Evolutionary conservation across 2,797 vertebrate genomes (phyloP).

Genomic region (Natrix natrix): DNA sequence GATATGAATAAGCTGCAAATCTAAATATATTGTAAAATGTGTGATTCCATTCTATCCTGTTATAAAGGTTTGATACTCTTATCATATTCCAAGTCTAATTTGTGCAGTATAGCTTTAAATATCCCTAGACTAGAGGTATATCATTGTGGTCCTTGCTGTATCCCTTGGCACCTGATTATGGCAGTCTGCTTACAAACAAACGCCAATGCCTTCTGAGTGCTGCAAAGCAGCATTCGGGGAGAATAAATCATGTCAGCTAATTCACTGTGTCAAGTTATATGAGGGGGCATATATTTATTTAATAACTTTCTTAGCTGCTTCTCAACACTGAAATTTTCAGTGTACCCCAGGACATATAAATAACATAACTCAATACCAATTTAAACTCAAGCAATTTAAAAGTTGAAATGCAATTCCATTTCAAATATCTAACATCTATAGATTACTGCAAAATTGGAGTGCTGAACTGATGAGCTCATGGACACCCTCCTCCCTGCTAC

Average conservation of each 20-base stretch:
- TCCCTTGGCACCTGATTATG: background rate
- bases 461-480: background rate
- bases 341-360: background rate
- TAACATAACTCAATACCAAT: background rate
- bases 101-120: background rate
- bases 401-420: background rate
- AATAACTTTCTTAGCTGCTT: background rate
- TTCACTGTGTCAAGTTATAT: background rate
- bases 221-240: fast-evolving
- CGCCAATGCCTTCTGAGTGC: fast-evolving
- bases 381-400: background rate
- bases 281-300: background rate
- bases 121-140: background rate
- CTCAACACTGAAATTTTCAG: background rate
- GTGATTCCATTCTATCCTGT: background rate
- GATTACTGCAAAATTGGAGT: background rate
- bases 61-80: background rate
- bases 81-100: background rate
- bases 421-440: background rate
- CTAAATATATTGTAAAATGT: fast-evolving
- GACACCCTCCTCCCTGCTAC: background rate
- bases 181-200: fast-evolving
- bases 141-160: background rate
- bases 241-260: fast-evolving
- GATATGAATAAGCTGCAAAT: background rate